phyloP scores from a whole-genome alignment of 2,888 invertebrate genomes.

The Ryuthela nishihirai region DNA sequence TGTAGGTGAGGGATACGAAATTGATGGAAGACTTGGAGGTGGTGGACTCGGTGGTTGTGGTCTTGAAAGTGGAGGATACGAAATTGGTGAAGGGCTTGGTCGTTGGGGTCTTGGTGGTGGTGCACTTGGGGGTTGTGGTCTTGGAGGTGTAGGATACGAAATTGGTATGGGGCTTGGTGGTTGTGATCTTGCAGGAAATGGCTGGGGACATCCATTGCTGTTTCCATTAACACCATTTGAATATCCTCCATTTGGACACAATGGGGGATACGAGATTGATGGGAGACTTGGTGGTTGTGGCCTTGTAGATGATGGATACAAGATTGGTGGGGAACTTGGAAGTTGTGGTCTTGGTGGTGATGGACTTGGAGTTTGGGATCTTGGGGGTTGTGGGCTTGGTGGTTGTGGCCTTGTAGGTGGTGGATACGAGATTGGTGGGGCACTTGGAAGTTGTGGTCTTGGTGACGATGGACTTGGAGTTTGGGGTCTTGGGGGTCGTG shows the following conservation, averaged over 20 bases:
- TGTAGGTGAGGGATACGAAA: no score
- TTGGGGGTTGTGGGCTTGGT: background rate
- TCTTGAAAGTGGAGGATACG: no score
- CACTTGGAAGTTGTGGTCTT: background rate
- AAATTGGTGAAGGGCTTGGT: background rate
- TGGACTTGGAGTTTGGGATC: slow-evolving; percentile 1
- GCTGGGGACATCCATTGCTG: no score
- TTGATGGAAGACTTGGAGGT: no score
- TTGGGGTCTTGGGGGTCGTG: background rate
- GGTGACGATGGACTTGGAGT: background rate
- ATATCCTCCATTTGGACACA: no score
- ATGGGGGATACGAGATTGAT: no score
- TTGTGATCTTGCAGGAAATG: no score
- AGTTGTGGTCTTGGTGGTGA: slow-evolving; percentile 1
- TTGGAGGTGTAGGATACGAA: slow-evolving; percentile 4
- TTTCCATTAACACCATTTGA: no score
- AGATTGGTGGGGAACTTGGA: no score
- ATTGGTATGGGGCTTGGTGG: slow-evolving; percentile 5
- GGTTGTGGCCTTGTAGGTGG: background rate
- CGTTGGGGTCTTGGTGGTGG: slow-evolving; percentile 1
- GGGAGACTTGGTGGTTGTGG: no score
- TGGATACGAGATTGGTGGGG: background rate
- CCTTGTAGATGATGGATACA: no score
- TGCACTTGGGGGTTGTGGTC: background rate
- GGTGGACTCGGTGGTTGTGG: no score